Conservation (phyloP, 64 coral and sea anemone genomes). For the Montipora capricornis region DNA sequence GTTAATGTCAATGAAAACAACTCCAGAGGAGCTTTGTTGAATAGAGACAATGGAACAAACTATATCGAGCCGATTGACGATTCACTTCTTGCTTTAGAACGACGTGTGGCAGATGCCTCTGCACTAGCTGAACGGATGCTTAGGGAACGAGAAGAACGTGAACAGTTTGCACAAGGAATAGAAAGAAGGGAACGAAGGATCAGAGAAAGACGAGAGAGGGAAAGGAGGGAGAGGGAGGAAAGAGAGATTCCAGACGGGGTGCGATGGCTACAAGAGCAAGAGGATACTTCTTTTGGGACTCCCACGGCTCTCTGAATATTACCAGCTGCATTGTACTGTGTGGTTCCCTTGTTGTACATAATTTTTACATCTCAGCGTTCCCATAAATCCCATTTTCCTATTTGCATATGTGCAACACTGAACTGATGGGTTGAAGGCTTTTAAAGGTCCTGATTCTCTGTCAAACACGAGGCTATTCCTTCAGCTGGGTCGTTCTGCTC, state of each 20-base stretch:
- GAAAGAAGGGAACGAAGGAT: conserved; percentile 29
- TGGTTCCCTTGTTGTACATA: conserved; percentile 58
- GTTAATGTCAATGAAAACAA: neutral
- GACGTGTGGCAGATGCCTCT: neutral
- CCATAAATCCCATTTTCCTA: conserved; percentile 16
- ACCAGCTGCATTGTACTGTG: conserved; percentile 46
- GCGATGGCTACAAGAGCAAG: neutral
- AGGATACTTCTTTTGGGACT: neutral
- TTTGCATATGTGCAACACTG: too few relatives aligned
- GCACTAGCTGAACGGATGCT: neutral
- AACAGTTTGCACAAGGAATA: conserved; percentile 6
- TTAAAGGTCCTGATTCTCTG: conserved; percentile 67
- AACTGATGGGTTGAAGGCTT: conserved; percentile 42
- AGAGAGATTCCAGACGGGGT: neutral
- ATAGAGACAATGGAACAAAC: conserved; percentile 7
- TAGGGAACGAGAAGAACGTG: neutral
- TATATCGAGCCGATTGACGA: neutral
- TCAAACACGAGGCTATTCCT: conserved; percentile 58
- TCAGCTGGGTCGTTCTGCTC: conserved; percentile 56
- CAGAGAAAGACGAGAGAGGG: neutral
- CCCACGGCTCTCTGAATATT: conserved; percentile 36
- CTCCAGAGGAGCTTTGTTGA: neutral
- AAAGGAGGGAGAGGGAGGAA: conserved; percentile 4
- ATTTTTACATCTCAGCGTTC: conserved; percentile 72
- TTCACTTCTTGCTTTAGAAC: neutral